phyloP scores from a whole-genome alignment of 2,888 invertebrate genomes.

The Drosophila mayaguana region DNA sequence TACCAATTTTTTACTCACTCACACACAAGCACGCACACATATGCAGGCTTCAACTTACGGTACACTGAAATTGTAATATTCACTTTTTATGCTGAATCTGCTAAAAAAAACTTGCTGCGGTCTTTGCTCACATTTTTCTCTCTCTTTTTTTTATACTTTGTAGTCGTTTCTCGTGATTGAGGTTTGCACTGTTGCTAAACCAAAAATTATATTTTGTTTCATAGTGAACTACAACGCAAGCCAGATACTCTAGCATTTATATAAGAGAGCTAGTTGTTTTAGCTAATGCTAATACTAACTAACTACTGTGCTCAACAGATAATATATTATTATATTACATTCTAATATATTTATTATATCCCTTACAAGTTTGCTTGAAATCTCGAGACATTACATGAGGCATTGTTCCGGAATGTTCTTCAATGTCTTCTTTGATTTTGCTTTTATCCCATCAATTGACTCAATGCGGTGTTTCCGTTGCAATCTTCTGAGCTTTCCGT shows the following conservation, averaged over 20 bases:
- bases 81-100: constrained; percentile 73
- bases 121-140: constrained; percentile 44
- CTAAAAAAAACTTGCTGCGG: constrained; percentile 67
- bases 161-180: constrained; percentile 45
- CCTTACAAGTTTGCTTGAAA: background rate
- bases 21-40: constrained; percentile 8
- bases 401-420: background rate
- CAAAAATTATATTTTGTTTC: background rate
- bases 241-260: background rate
- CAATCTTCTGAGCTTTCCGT: background rate
- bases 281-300: background rate
- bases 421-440: background rate
- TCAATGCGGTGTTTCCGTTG: no score
- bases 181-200: constrained; percentile 17
- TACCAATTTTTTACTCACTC: constrained; percentile 44
- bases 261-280: background rate
- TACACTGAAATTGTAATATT: constrained; percentile 73
- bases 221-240: background rate
- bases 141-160: constrained; percentile 44
- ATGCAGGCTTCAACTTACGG: constrained; percentile 62
- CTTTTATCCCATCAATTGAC: background rate
- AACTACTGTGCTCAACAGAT: background rate
- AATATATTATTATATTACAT: no score
- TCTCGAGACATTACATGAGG: background rate
- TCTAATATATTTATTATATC: background rate